phyloP scores from a whole-genome alignment of 2,113 vertebrate species.

The Cinclus mexicanus region DNA sequence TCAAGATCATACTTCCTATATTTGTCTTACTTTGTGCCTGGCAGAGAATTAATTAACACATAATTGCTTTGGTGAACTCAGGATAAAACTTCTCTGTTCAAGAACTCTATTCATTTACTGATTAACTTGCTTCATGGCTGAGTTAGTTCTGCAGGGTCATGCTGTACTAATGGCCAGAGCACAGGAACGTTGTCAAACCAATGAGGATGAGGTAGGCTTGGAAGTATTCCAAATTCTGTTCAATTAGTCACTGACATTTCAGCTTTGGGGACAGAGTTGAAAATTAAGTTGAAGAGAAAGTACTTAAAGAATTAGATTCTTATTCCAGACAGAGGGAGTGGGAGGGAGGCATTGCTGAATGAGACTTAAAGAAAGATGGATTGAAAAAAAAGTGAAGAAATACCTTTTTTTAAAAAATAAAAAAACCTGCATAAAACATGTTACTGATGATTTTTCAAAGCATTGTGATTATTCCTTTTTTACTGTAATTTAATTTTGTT shows the following conservation, averaged over 20 bases:
- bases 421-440: background rate
- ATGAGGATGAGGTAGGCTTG: constrained; percentile 46
- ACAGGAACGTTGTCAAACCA: constrained; percentile 48
- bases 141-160: constrained; percentile 63
- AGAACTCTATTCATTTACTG: constrained; percentile 67
- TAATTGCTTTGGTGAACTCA: constrained; percentile 62
- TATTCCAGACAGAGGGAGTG: background rate
- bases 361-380: background rate
- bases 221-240: constrained; percentile 45
- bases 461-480: background rate
- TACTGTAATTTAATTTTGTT: background rate
- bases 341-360: background rate
- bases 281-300: constrained; percentile 34
- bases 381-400: background rate
- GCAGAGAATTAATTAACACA: constrained; percentile 65
- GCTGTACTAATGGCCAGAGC: constrained; percentile 58
- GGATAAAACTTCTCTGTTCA: constrained; percentile 56
- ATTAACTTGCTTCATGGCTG: constrained; percentile 74
- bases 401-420: fast-evolving
- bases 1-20: constrained; percentile 63
- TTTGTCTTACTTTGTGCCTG: constrained; percentile 64
- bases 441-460: constrained; percentile 8
- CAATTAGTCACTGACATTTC: constrained; percentile 62
- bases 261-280: constrained; percentile 40
- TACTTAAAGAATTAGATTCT: background rate